Evolutionary conservation across 2,113 vertebrate species (phyloP), one percentile per base, ranked within the genome.

Genomic region (Manacus vitellinus): DNA sequence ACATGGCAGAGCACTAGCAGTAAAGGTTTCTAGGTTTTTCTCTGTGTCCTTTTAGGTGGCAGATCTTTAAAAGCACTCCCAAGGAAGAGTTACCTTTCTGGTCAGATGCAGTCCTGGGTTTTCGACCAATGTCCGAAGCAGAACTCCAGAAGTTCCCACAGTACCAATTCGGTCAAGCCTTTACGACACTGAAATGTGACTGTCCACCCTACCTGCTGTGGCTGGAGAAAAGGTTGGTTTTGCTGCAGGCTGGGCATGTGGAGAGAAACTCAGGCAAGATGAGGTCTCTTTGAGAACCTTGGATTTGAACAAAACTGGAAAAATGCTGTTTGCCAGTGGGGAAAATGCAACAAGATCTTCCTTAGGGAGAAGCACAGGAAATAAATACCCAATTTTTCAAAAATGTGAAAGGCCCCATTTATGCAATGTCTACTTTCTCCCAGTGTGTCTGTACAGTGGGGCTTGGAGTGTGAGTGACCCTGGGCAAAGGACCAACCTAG

Each of bases 141-240:
- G 99, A 99, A 78, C 84, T 99, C 94, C 98, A 97, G 5, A 98
- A 97, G 73, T 99, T 99, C 79, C 99, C 99, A 0, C 94, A 97
- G 30, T 94, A 99, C 51, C 98, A 7, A 39, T 99, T 98, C 76
- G 99, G 99, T 41, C 99, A 99, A 20, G 98, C 98, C 10, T 99
- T 99, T 91, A 99, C 98, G 0, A 99, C 99, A 8, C 55, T 99
- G 66, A 99, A 99, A 77, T 99, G 99, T 47, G 99, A 99, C 94
- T 98, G 98, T 44, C 90, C 96, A 33, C 71, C 62, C n/a, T 99
- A 99, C 97, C 97, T 99, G 71, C 98, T 98, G 0, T 99, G 99
- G 99, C 91, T 99, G 74, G 96, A 99, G 94, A 98, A 98, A 95
- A 99, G 98, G 99, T 99, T 81, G 39, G 97, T 97, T 61, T 49